These are phyloP conservation scores for Drymodes brunneopygia DNA, from an alignment of 2,113 vertebrate genomes.

Conservation along the genomic window DNA sequence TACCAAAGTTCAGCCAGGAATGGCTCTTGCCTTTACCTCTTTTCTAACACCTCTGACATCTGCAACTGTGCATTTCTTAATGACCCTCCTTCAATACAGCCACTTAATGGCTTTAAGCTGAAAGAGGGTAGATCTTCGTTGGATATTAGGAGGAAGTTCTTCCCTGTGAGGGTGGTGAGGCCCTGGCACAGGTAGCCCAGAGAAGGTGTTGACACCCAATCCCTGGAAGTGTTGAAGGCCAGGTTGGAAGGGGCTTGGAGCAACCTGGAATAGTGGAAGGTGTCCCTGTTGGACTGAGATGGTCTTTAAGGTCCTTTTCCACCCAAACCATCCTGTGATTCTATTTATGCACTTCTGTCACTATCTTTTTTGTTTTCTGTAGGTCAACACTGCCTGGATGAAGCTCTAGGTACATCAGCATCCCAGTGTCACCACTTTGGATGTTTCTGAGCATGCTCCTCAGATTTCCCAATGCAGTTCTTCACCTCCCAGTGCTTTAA, in stretches of 20 bases:
- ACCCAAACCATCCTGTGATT: neutral
- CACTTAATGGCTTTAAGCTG: neutral
- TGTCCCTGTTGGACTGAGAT: neutral
- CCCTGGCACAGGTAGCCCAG: neutral
- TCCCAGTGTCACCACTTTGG: neutral
- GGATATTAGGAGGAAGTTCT: neutral
- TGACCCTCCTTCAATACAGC: neutral
- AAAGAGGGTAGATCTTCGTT: neutral
- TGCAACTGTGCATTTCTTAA: neutral
- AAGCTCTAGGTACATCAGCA: neutral
- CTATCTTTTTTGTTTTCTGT: neutral
- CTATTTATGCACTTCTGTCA: neutral
- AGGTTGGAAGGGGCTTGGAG: rapidly evolving
- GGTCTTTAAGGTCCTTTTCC: neutral
- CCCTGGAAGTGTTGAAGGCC: neutral
- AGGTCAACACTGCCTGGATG: neutral
- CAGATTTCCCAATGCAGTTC: neutral
- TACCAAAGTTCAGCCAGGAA: neutral
- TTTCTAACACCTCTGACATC: neutral
- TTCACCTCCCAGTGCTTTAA: neutral
- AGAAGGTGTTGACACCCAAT: rapidly evolving
- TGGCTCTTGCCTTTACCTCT: neutral
- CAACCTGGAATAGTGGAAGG: neutral
- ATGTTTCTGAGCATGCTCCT: neutral
- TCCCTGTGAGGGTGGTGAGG: neutral